Base-by-base conservation (phyloP, 2,888 invertebrate species). In the Brassicogethes aeneus region DNA sequence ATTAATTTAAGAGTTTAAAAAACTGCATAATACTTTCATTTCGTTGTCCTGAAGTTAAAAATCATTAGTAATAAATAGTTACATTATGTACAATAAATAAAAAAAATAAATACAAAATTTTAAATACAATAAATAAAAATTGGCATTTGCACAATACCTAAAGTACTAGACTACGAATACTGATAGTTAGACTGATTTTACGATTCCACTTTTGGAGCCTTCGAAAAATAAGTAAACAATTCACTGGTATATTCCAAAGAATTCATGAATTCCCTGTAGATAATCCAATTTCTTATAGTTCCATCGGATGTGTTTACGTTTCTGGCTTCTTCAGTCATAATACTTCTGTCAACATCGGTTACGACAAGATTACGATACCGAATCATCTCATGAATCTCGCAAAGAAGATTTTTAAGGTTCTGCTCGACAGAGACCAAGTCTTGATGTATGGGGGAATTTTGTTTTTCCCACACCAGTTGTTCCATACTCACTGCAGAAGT, bases 401-500 rank as follows among this genome's bases (percentile, higher is more conserved):
- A 85, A 37, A 86, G 72, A 2, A 85, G 73, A 50, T 72, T 71
- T 57, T 76, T 73, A 39, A 82, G 72, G 40, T 77, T 68, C 56
- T 71, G 70, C 65, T 81, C 79, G 36, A 78, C 73, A 33, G 72
- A 68, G 36, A 67, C 70, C 60, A 85, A 80, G 44, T 77, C 69
- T 10, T 67, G 60, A 15, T 59, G 54, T 66, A 66, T 15, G 3
- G 34, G 29, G 16, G 16, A 16, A 2, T 41, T 13, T 17, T 37
- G 33, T 12, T 15, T 17, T 15, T 81, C 79, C 64, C 71, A 68
- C 29, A 74, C 70, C 36, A 84, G 73, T 54, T 79, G 78, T 55
- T 85, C 77, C 42, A 85, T 60, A 16, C 79, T 82, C 3, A 84
- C 82, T 1, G 83, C 82, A 45, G 80, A 73, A 69, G 75, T 77